Conservation (phyloP, 2,797 vertebrate genomes). For the Peromyscus nudipes region DNA sequence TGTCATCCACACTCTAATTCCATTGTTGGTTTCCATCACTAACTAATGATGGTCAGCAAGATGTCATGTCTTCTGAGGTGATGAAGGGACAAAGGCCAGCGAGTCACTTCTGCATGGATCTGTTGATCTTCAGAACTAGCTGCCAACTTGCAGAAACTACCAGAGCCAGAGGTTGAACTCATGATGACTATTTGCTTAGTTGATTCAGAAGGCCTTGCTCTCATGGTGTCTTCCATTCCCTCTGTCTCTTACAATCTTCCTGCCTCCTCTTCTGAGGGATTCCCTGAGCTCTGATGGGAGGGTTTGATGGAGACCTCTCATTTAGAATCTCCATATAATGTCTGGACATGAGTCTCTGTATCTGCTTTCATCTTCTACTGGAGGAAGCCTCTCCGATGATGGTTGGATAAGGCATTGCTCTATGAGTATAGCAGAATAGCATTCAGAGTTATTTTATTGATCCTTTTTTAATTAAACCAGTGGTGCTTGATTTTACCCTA, state of each 20-base stretch:
- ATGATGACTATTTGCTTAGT: too few species aligned
- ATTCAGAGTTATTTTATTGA: not conserved
- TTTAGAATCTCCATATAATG: not conserved
- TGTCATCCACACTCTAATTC: not conserved
- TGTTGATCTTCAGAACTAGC: not conserved
- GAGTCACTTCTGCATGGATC: not conserved
- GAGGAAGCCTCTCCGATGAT: not conserved
- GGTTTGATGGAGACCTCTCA: not conserved
- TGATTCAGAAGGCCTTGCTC: not conserved
- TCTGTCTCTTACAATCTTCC: not conserved
- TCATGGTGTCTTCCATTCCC: not conserved
- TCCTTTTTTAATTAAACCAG: not conserved
- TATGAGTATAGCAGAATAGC: not conserved
- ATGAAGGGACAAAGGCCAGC: not conserved
- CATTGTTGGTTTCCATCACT: not conserved
- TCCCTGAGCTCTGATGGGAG: not conserved
- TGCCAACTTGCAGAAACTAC: not conserved
- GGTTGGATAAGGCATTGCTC: not conserved
- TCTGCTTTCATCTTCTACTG: not conserved
- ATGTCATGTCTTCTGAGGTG: not conserved
- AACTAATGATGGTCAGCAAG: not conserved
- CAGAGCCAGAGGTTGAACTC: too few species aligned
- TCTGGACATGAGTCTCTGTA: not conserved
- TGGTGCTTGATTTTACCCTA: not conserved
- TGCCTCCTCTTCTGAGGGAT: not conserved